Percentiles rank a stretch among this genome's conserved stretches.
phyloP scores from a whole-genome alignment of 2,888 invertebrate species.

The Leuctra nigra region DNA sequence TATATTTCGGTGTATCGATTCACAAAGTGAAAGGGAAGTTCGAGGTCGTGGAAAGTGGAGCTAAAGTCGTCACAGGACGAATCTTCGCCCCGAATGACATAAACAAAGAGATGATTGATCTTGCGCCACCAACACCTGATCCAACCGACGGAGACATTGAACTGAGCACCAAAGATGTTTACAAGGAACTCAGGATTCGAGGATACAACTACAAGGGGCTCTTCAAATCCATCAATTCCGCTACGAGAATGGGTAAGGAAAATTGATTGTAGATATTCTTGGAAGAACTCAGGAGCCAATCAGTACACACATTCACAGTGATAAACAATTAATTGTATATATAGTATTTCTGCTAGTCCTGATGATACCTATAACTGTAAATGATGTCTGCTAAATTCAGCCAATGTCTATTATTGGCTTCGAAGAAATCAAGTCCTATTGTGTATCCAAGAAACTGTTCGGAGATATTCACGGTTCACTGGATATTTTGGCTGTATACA shows the following conservation, averaged over 20 bases:
- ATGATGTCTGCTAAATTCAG: no score
- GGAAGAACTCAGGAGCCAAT: no score
- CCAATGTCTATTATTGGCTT: no score
- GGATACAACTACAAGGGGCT: conserved; percentile 60
- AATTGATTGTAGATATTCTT: not conserved
- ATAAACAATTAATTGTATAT: no score
- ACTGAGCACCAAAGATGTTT: conserved; percentile 47
- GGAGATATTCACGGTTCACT: no score
- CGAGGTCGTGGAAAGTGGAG: conserved; percentile 26
- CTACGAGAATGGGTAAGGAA: not conserved
- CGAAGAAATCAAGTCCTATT: no score
- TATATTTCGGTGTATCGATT: no score
- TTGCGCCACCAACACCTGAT: not conserved
- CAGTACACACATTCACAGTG: no score
- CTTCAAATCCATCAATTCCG: conserved; percentile 37
- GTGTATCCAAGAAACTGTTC: no score
- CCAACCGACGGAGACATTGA: not conserved
- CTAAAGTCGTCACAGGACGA: conserved; percentile 21
- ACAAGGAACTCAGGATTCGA: conserved; percentile 61
- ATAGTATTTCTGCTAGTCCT: no score
- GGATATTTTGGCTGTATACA: no score
- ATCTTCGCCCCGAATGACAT: not conserved
- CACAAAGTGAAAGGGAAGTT: conserved; percentile 26
- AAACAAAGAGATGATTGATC: not conserved
- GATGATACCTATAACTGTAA: no score